phyloP scores from a whole-genome alignment of 2,888 invertebrate genomes.

The Operophtera brumata region DNA sequence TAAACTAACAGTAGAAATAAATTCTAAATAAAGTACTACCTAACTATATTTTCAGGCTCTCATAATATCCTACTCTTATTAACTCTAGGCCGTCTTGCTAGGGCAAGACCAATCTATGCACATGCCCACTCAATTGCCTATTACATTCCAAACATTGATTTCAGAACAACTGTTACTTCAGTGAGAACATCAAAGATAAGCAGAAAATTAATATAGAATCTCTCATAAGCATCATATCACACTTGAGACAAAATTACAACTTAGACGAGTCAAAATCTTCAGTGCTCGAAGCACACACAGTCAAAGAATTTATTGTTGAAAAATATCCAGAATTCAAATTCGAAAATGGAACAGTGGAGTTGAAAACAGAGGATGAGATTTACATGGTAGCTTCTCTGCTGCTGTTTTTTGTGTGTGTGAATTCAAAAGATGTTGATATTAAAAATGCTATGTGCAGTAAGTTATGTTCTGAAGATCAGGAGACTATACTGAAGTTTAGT shows the following conservation, averaged over 20 bases:
- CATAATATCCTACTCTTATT: no score
- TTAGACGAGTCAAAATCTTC: slow-evolving; percentile 71
- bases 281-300: slow-evolving; percentile 58
- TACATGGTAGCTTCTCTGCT: slow-evolving; percentile 74
- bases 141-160: background rate
- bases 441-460: slow-evolving; percentile 79
- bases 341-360: slow-evolving; percentile 56
- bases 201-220: slow-evolving; percentile 52
- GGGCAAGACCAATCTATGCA: no score
- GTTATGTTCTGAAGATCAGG: slow-evolving; percentile 73
- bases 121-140: no score
- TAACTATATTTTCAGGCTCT: no score
- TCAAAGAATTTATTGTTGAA: slow-evolving; percentile 64
- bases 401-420: slow-evolving; percentile 75
- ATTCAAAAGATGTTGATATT: slow-evolving; percentile 76
- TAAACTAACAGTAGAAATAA: no score
- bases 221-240: slow-evolving; percentile 60
- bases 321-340: slow-evolving; percentile 77
- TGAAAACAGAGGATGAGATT: slow-evolving; percentile 55
- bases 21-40: no score
- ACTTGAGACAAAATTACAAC: slow-evolving; percentile 64
- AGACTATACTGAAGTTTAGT: slow-evolving; percentile 76
- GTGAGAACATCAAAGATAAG: slow-evolving; percentile 45
- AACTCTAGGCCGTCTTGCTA: no score
- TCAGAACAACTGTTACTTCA: slow-evolving; percentile 76